A percentile compares a stretch with the other conserved stretches of the same genome.
Conservation (phyloP, 1,140 invertebrate genomes). For the Armadillidium nasatum region DNA sequence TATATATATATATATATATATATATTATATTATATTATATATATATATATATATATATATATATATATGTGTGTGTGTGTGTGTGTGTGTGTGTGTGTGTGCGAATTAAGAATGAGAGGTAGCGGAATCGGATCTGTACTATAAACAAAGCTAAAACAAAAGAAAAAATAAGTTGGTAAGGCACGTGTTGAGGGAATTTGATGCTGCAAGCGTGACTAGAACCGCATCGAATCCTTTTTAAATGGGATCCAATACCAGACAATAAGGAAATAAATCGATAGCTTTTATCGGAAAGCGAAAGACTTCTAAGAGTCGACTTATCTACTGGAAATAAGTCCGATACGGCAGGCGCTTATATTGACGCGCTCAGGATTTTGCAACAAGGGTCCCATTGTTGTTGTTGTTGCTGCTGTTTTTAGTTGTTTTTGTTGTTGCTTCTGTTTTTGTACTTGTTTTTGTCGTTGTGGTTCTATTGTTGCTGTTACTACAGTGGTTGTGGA, state of each 20-base stretch:
- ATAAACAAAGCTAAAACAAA: constrained; percentile 5
- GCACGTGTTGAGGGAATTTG: constrained; percentile 6
- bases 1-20: neutral
- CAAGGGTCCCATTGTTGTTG: too few relatives aligned
- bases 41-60: constrained; percentile 15
- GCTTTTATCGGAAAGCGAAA: neutral
- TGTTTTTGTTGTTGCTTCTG: too few relatives aligned
- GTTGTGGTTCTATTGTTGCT: too few relatives aligned
- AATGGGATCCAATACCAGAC: constrained; percentile 11
- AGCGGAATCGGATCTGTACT: neutral
- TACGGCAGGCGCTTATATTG: neutral
- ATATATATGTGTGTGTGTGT: neutral
- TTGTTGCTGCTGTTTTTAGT: too few relatives aligned
- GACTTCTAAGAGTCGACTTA: neutral
- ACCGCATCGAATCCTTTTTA: constrained; percentile 7
- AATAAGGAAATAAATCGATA: constrained; percentile 5
- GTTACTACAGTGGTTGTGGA: too few relatives aligned
- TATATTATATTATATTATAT: constrained; percentile 5
- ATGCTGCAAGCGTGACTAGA: neutral
- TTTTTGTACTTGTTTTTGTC: too few relatives aligned
- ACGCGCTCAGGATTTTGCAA: too few relatives aligned
- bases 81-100: neutral
- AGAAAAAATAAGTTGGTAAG: neutral
- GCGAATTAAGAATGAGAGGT: neutral
- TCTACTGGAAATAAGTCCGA: neutral